Evolutionary conservation across 2,888 invertebrate genomes (phyloP), one percentile per base, ranked within the genome.

Genomic region (Trichogramma dendrolimi): DNA sequence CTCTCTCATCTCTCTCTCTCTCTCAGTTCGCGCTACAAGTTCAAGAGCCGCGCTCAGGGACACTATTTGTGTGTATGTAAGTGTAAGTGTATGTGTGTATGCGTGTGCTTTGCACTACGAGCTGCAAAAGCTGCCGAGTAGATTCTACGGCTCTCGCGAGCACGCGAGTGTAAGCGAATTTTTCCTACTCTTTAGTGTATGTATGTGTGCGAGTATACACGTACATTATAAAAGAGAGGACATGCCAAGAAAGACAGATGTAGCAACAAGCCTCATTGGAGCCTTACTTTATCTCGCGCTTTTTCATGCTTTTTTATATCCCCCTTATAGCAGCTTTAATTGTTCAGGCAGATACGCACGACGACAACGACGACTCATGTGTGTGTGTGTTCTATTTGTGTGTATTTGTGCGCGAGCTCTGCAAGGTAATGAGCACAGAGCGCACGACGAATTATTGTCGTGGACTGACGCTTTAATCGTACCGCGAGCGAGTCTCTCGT

Each of bases 11-110:
- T 27, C 27, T 27, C 27, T 27, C 27, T 66, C 64, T 66, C 62
- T 65, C 67, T 65, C 68, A n/a, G 6, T 52, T 62, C 69, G 63
- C 65, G 67, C 67, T 64, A 64, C 70, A 78, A 77, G 79, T 79
- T 78, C 78, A 79, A 78, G 79, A 78, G 77, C 76, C 78, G 70
- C 71, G 71, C 71, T 78, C 78, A 78, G 77, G 78, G 78, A 76
- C 74, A 68, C 67, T 27, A 27, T 27, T 27, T 27, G 27, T 27
- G 27, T 27, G 27, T 27, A 27, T 27, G 27, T 27, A 27, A 27
- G 27, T 27, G 27, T 27, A 27, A 27, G 27, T 27, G 27, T 27
- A 71, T 64, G 60, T 60, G 63, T 63, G 66, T 67, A 68, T 60
- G 43, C 47, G 46, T 44, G 50, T 27, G 27, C 55, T 71, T 63